These are phyloP conservation scores for Amblyjoppa fuscipennis DNA, from an alignment of 2,888 invertebrate species.

Conservation along the genomic window DNA sequence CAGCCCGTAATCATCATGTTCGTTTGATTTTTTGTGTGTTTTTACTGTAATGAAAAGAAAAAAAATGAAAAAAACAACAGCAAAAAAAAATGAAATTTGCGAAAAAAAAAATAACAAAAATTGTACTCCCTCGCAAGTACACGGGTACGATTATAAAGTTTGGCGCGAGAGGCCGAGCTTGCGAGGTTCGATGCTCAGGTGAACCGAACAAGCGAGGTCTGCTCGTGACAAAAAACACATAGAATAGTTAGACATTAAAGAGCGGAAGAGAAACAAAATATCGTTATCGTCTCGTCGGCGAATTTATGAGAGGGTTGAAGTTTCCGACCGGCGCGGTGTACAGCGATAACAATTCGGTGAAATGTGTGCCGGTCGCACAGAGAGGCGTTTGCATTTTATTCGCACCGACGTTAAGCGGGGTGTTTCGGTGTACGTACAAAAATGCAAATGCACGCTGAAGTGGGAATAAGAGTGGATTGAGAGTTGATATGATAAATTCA, in stretches of 20 bases:
- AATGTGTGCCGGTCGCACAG: background rate
- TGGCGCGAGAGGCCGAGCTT: conserved; percentile 62
- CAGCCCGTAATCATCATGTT: conserved; percentile 28
- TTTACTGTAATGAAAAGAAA: background rate
- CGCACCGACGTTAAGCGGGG: conserved; percentile 9
- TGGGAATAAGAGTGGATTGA: background rate
- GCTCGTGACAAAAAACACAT: conserved; percentile 49
- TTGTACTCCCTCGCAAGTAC: conserved; percentile 44
- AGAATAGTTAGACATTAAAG: conserved; percentile 28
- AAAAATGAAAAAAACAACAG: conserved; percentile 2
- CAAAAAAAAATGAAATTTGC: background rate
- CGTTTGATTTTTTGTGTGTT: conserved; percentile 31
- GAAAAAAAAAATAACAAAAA: conserved; percentile 20
- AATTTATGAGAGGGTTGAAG: conserved; percentile 34
- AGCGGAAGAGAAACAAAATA: conserved; percentile 9
- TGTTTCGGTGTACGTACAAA: background rate
- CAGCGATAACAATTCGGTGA: background rate
- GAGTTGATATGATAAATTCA: background rate
- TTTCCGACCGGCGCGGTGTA: conserved; percentile 17
- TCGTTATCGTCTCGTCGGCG: conserved; percentile 47
- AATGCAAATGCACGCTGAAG: conserved; percentile 19
- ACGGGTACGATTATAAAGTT: conserved; percentile 46
- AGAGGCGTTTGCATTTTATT: conserved; percentile 15
- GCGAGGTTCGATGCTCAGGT: conserved; percentile 75
- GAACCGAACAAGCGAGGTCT: conserved; percentile 72